Base-by-base conservation (phyloP, 2,888 invertebrate genomes). In the Cantharis rufa region DNA sequence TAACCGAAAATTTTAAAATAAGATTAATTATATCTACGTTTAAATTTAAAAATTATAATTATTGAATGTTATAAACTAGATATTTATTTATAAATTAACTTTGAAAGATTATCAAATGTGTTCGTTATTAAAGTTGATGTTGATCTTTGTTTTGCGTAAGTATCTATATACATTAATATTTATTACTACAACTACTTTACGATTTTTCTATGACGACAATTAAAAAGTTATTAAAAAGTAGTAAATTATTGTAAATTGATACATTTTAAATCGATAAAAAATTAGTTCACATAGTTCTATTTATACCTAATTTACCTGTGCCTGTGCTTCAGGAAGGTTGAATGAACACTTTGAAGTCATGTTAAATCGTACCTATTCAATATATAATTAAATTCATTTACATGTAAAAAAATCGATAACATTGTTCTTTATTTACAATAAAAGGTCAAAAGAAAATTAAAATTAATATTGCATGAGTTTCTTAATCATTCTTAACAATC, bases 291-390 rank as follows among this genome's bases (percentile, higher is more conserved):
- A 16, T 32, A 48, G 10, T 70, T 70, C 70, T 70, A 24, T 72
- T 76, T 63, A 72, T 70, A 72, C 69, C 32, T 61, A 66, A 62
- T 66, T 21, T 72, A 18, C 62, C 69, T 32, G n/a, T 48, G 48
- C 62, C 69, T 16, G n/a, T 48, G 48, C 71, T 78, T 78, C 64
- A 16, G 4, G 18, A 74, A 72, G 78, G 73, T 72, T 70, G 69
- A 75, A 71, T 68, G 74, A 71, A 48, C 74, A 74, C 78, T 78
- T 78, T 78, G 78, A 78, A 72, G 71, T 72, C 63, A 21, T 28
- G 63, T 72, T 76, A 69, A 13, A 21, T 15, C 15, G 48, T 24
- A 24, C n/a, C n/a, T 18, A 24, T 21, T 72, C 13, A 62, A 71
- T 72, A 61, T 27, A 13, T 64, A 10, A 32, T 74, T 27, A n/a